Base-by-base conservation (phyloP, 2,888 invertebrate species). In the Amphipoea oculea region DNA sequence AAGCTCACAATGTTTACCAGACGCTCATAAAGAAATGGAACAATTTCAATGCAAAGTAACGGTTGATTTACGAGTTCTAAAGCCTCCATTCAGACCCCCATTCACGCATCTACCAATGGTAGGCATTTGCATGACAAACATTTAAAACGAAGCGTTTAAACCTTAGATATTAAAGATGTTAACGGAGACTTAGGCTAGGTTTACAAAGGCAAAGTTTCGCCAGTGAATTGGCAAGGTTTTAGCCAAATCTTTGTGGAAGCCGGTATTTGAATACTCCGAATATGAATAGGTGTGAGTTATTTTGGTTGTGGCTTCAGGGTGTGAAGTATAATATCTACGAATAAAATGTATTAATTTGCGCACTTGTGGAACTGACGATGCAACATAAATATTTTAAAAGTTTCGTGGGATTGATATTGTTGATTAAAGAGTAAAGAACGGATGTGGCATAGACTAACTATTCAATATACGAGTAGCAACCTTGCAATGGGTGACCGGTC, bases 51-150 rank as follows among this genome's bases (percentile, higher is more conserved):
- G 85, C 86, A 88, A 90, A 90, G 80, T 86, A 82, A 84, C 85
- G 78, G 81, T 88, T 89, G 89, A 89, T 91, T 92, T 91, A 92
- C 85, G 88, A 87, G 85, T 85, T 89, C 79, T 81, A 70, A 75
- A 86, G 86, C 76, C 73, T 74, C 77, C 80, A 83, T 90, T 90
- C 89, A 89, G 77, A 80, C 82, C 85, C 83, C 86, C 81, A 87
- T 91, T 92, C 90, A 89, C 90, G 90, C 89, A 86, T 90, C 88
- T 90, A 73, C 81, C 84, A 87, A 85, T 63, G 77, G 83, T 87
- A 92, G 73, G 79, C 86, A 93, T 94, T 94, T 93, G 92, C 93
- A 93, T 93, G 87, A 92, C 91, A 93, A 92, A 92, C 91, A 91
- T 91, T 90, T 90, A 84, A 87, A 89, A 83, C 83, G 78, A 79